Evolutionary conservation across 2,797 vertebrate genomes (phyloP).

Genomic region (Pelochelys cantorii): DNA sequence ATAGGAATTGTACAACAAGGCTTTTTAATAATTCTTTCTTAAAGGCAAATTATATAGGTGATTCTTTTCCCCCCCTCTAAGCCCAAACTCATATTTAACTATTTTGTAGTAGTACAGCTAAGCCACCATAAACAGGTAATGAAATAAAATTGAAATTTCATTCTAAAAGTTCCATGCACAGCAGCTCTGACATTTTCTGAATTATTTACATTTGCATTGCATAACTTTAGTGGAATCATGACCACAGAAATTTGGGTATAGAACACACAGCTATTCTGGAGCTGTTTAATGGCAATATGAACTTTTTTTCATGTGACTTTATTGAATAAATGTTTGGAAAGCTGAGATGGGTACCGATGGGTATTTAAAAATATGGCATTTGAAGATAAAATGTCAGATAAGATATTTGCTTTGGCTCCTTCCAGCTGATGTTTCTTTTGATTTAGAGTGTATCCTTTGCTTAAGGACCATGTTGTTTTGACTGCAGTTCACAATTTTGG

Average conservation of each 20-base stretch:
- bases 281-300: constrained; percentile 49
- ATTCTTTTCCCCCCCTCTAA: not conserved
- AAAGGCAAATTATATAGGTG: constrained; percentile 50
- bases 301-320: constrained; percentile 63
- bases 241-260: constrained; percentile 1
- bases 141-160: not conserved
- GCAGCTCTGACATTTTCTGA: constrained; percentile 23
- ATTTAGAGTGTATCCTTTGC: constrained; percentile 65
- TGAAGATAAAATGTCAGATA: constrained; percentile 72
- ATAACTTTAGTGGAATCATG: constrained; percentile 30
- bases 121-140: not conserved
- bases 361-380: constrained; percentile 64
- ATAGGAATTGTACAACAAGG: constrained; percentile 54
- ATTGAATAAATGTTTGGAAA: constrained; percentile 70
- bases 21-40: constrained; percentile 65
- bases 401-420: constrained; percentile 74
- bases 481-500: constrained; percentile 76
- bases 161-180: not conserved
- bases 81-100: constrained; percentile 34
- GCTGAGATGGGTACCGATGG: constrained; percentile 19
- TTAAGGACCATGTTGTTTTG: constrained; percentile 72
- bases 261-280: constrained; percentile 22
- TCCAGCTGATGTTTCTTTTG: constrained; percentile 51
- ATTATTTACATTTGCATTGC: constrained; percentile 46
- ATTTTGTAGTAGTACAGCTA: not conserved